A percentile compares a stretch with the other conserved stretches of the same genome.
These are phyloP conservation scores for Lasioglossum baleicum DNA, from an alignment of 1,140 invertebrate species.

Conservation along the genomic window DNA sequence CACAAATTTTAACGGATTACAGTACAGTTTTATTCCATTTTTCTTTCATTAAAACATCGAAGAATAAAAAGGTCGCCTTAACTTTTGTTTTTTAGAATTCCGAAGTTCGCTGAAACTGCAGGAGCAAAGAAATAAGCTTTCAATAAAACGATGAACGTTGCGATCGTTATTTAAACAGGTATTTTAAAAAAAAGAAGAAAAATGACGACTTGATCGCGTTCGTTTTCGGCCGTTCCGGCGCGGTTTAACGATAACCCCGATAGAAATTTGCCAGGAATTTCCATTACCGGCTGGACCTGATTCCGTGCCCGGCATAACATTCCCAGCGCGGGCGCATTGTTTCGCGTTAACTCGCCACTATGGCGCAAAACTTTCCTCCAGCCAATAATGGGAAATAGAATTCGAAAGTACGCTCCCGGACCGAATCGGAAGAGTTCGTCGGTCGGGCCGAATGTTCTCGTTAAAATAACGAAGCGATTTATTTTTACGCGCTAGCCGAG, in stretches of 20 bases:
- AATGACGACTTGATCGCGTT: neutral
- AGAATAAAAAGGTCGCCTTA: no score
- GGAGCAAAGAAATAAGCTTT: no score
- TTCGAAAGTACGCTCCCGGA: constrained; percentile 21
- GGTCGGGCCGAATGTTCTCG: neutral
- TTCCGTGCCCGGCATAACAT: constrained; percentile 57
- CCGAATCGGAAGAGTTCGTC: neutral
- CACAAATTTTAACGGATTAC: no score
- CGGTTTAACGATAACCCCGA: constrained; percentile 17
- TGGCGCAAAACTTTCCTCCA: constrained; percentile 31
- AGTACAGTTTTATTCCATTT: no score
- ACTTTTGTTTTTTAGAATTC: no score
- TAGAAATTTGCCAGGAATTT: constrained; percentile 65
- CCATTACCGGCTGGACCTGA: constrained; percentile 54
- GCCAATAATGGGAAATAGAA: constrained; percentile 53
- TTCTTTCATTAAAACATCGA: no score
- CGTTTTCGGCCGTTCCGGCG: constrained; percentile 4
- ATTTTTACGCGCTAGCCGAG: neutral
- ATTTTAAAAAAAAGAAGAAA: no score
- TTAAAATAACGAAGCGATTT: constrained; percentile 26
- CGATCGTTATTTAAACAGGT: no score
- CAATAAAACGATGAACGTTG: no score
- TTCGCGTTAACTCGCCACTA: constrained; percentile 42
- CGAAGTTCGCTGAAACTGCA: no score
- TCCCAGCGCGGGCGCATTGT: constrained; percentile 25